Conservation (phyloP, 2,113 vertebrate species). For the Hippocampus mohnikei region DNA sequence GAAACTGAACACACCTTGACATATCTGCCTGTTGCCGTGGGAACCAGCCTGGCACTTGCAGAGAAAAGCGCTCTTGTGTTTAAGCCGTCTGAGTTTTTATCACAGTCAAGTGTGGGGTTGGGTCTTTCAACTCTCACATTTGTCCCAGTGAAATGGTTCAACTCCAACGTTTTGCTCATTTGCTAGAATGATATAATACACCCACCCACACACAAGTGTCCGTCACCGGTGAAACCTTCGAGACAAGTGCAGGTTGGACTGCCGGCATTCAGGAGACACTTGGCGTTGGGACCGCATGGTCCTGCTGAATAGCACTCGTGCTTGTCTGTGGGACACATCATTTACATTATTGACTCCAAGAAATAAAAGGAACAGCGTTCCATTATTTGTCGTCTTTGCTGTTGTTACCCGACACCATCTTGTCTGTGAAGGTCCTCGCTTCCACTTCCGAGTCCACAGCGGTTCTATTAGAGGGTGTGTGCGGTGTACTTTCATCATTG, state of each 20-base stretch:
- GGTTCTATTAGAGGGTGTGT: conserved; percentile 15
- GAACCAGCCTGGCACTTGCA: conserved; percentile 62
- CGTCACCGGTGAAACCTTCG: conserved; percentile 79
- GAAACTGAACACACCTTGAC: conserved; percentile 55
- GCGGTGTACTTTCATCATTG: conserved; percentile 28
- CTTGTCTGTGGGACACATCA: conserved; percentile 68
- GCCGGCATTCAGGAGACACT: conserved; percentile 70
- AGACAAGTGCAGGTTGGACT: conserved; percentile 75
- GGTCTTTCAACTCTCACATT: background rate
- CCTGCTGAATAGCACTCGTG: conserved; percentile 70
- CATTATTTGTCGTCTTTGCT: rapidly evolving
- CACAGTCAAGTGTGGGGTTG: conserved; percentile 11
- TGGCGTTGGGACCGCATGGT: conserved; percentile 74
- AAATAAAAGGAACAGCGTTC: background rate
- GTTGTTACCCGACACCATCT: conserved; percentile 83
- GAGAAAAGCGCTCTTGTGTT: conserved; percentile 73
- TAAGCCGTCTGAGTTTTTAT: conserved; percentile 67
- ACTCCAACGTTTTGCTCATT: background rate
- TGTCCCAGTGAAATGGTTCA: background rate
- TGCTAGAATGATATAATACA: background rate
- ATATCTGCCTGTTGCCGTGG: conserved; percentile 51
- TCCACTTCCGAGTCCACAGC: conserved; percentile 24
- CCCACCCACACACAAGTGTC: conserved; percentile 81
- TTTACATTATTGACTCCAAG: background rate
- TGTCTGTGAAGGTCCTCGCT: conserved; percentile 69